Base-by-base conservation (phyloP, 2,113 vertebrate genomes). In the Heliornis fulica region DNA sequence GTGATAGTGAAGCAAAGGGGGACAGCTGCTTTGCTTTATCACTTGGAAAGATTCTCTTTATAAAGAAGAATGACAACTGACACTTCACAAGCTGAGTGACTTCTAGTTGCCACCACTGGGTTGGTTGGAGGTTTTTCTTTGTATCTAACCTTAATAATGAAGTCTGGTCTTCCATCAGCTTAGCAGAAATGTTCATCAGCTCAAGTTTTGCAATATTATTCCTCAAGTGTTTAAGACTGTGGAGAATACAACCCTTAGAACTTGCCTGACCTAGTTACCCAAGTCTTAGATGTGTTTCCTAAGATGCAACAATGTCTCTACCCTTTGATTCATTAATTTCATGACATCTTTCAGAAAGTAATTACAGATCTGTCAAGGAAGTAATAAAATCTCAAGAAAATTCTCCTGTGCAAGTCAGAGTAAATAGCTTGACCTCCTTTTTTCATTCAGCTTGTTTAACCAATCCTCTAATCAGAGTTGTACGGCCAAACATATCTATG, bases 351-450 rank as follows among this genome's bases (percentile, higher is more conserved):
- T 64, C 5, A 5, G 71, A 93, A 85, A 54, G 17, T 88, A 90
- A 85, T 88, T 95, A 87, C 48, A 82, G 66, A 43, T 41, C 77
- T 91, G 72, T 74, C 83, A 90, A 70, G 64, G 65, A 77, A 92
- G 36, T 36, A 28, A 51, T 75, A 83, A 91, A 84, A 69, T 38
- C 57, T 50, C 4, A 10, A 26, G 45, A 31, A 76, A 57, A 61
- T 56, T 71, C 59, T 90, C 15, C 26, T 40, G 46, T 76, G 65
- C 19, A 48, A 71, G 20, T 86, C 46, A 72, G 7, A 78, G 60
- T 41, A 92, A 90, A 78, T 21, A 25, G 29, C 5, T 2, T 31
- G 48, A 70, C 46, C 51, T 45, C 43, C 20, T 83, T 83, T n/a
- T 53, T 60, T 26, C 48, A 15, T 54, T 77, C 26, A 34, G 34